A percentile compares a stretch with the other conserved stretches of the same genome.
Conservation (phyloP, 2,113 vertebrate species). For the Puntigrus tetrazona region DNA sequence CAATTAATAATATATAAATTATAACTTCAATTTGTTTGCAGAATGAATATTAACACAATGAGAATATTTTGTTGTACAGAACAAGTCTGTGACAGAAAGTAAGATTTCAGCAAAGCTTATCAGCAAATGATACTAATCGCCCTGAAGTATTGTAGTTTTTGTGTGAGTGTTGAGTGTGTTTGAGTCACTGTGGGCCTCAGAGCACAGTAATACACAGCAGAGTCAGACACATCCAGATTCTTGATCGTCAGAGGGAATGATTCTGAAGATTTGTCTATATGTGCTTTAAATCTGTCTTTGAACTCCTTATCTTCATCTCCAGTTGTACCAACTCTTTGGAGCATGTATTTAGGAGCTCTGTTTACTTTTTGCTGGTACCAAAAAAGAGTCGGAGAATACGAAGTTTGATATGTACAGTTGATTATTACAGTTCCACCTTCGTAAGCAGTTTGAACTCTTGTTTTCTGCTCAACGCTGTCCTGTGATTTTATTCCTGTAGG, state of each 20-base stretch:
- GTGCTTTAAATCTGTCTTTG: neutral
- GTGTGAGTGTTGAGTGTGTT: neutral
- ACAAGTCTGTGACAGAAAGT: too few relatives aligned
- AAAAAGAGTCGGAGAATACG: neutral
- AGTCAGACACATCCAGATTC: neutral
- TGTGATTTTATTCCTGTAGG: too few relatives aligned
- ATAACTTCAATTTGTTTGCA: too few relatives aligned
- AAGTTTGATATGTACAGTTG: neutral
- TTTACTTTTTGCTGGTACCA: conserved; percentile 3
- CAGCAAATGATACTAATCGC: too few relatives aligned
- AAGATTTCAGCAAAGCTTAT: too few relatives aligned
- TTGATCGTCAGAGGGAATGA: neutral
- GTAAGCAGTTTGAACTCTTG: neutral
- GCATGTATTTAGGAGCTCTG: neutral
- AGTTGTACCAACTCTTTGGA: neutral
- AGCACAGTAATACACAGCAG: conserved; percentile 50
- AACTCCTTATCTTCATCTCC: neutral
- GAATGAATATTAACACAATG: too few relatives aligned
- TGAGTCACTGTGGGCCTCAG: neutral
- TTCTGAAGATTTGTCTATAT: neutral
- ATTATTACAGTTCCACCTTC: neutral
- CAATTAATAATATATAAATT: too few relatives aligned
- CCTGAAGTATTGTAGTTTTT: too few relatives aligned
- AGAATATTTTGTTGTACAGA: too few relatives aligned
- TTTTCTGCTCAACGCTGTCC: neutral